Conservation (phyloP, 2,113 vertebrate genomes). For the Xiphophorus hellerii region DNA sequence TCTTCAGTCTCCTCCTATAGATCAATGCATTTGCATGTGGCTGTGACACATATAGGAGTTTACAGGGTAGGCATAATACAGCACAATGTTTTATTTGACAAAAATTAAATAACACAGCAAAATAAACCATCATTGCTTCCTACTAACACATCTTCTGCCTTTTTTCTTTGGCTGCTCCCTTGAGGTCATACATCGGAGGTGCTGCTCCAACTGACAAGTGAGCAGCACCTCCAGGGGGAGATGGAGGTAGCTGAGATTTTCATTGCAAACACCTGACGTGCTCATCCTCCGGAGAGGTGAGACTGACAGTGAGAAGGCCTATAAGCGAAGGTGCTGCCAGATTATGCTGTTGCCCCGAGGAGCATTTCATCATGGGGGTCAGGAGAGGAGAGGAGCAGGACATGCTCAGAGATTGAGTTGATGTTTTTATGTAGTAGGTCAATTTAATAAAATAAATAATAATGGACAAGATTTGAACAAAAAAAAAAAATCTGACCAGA, state of each 20-base stretch:
- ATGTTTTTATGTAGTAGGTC: neutral
- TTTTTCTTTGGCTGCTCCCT: conserved; percentile 16
- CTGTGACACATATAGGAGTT: neutral
- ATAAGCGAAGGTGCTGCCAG: conserved; percentile 59
- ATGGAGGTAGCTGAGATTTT: neutral
- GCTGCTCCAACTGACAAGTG: conserved; percentile 59
- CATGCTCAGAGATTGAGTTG: conserved; percentile 6
- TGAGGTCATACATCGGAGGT: conserved; percentile 49
- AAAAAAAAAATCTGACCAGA: too few relatives aligned
- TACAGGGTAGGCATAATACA: neutral
- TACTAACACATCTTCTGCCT: neutral
- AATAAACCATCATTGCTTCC: neutral
- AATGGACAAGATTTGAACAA: too few relatives aligned
- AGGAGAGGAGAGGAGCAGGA: neutral
- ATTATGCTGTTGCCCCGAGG: conserved; percentile 55
- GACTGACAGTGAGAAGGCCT: conserved; percentile 58
- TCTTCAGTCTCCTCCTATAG: neutral
- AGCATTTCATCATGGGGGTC: conserved; percentile 3
- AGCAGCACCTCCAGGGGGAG: conserved; percentile 34
- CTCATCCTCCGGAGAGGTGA: conserved; percentile 53
- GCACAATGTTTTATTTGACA: neutral
- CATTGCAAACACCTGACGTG: conserved; percentile 52
- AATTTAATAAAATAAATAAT: too few relatives aligned
- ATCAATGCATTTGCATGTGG: neutral
- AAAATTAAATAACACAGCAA: neutral